Evolutionary conservation across 2,797 vertebrate genomes (phyloP), one percentile per base, ranked within the genome.

Genomic region (Rallus crepitans): DNA sequence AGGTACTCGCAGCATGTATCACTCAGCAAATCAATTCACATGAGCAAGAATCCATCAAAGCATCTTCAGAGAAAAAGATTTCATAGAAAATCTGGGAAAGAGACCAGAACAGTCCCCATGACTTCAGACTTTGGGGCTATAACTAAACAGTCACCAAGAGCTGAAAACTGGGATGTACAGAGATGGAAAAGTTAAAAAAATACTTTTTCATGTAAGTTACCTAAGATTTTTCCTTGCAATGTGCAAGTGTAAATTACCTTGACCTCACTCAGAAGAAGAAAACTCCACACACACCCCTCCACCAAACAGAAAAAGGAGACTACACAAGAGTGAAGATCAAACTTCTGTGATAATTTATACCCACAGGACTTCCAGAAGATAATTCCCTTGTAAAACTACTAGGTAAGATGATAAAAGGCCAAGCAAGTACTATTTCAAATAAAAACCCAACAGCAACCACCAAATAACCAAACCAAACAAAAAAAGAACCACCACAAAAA

Each of bases 81-180:
- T 79, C 52, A 66, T 47, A 94, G 84, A 84, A 89, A 91, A 91
- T 52, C 72, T 72, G 31, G 57, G 59, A 90, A 82, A 94, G 57
- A 93, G 45, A 81, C 21, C 24, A 82, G 59, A 93, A 92, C 64
- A 80, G 57, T 57, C 53, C 18, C 76, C 87, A 66, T 40, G 37
- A 93, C 5, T 4, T 12, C 27, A 87, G 90, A 31, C 77, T 82
- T 90, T 63, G 24, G 47, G 47, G 39, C 21, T 95, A 55, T 94
- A 94, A 78, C 39, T 55, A 82, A 82, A 57, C 0, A 0, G 59
- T 80, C 45, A 66, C 25, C 59, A 73, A 76, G 59, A 82, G 45
- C 70, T 80, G 56, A 82, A 96, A 73, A 73, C 48, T 37, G 35
- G 53, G 18, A 82, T 4, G 21, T 53, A 61, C n/a, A 91, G 45